Evolutionary conservation across 2,888 invertebrate genomes (phyloP).

Genomic region (Standfussiana lucernea): DNA sequence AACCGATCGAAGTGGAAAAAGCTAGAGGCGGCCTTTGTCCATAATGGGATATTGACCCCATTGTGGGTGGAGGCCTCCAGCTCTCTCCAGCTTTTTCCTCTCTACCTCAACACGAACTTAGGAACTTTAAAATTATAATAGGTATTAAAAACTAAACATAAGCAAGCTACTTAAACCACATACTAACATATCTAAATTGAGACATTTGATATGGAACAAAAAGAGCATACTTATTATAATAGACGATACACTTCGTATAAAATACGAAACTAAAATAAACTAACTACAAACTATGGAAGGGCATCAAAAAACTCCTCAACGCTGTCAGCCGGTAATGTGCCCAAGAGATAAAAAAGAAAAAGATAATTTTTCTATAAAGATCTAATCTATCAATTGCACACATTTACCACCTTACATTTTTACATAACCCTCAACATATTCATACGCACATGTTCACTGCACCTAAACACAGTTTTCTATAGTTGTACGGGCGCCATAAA

Average conservation of each 20-base stretch:
- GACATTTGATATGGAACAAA: not conserved
- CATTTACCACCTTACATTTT: not conserved
- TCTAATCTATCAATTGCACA: not conserved
- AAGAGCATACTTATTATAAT: not conserved
- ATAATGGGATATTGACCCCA: no score
- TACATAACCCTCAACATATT: not conserved
- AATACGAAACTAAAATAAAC: no score
- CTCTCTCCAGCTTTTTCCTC: not conserved
- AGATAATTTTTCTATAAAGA: no score
- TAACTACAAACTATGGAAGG: no score
- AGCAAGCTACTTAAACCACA: not conserved
- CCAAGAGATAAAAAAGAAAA: no score
- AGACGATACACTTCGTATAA: no score
- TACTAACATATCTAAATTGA: not conserved
- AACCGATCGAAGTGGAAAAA: not conserved
- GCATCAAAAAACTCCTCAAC: no score
- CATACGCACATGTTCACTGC: conserved; percentile 34
- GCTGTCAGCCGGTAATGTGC: no score
- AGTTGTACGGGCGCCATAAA: conserved; percentile 75
- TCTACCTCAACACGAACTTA: not conserved
- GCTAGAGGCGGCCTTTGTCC: not conserved
- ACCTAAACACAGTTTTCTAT: conserved; percentile 55
- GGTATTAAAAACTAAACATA: not conserved
- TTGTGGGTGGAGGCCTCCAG: no score
- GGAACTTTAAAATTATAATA: not conserved